A percentile compares a stretch with the other conserved stretches of the same genome.
Conservation (phyloP, 1,140 invertebrate species). For the Cyclina sinensis region DNA sequence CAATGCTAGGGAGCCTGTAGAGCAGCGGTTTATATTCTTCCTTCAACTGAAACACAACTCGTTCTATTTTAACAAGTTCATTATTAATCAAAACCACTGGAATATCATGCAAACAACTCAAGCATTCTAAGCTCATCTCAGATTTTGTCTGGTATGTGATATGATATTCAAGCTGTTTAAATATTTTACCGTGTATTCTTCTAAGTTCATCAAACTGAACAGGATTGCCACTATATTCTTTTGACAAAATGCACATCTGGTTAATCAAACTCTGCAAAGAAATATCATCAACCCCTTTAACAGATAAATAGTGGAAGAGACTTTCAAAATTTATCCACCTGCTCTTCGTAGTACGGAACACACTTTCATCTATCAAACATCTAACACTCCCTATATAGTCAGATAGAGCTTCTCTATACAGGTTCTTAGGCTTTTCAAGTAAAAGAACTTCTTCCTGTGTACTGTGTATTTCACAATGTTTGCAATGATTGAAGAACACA, state of each 20-base stretch:
- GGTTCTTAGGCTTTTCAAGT: not conserved
- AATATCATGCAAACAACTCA: not conserved
- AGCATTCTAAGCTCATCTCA: not conserved
- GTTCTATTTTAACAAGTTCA: not conserved
- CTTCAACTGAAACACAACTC: constrained; percentile 22
- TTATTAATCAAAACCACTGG: not conserved
- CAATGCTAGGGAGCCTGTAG: not conserved
- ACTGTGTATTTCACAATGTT: not conserved
- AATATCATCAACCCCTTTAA: not conserved
- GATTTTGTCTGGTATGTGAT: not conserved
- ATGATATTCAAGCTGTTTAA: not conserved
- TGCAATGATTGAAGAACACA: not conserved
- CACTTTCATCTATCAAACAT: not conserved
- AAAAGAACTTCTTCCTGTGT: not conserved
- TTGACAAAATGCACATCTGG: not conserved
- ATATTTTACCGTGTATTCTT: not conserved
- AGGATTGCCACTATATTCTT: not conserved
- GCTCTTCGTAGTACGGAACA: not conserved
- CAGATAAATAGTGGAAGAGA: not conserved
- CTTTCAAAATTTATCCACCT: not conserved
- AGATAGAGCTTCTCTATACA: not conserved
- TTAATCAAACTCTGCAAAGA: not conserved
- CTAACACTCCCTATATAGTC: not conserved
- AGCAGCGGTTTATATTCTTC: constrained; percentile 35
- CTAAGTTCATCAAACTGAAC: not conserved